Base-by-base conservation (phyloP, 2,888 invertebrate genomes). In the Mesorhabditis belari region DNA sequence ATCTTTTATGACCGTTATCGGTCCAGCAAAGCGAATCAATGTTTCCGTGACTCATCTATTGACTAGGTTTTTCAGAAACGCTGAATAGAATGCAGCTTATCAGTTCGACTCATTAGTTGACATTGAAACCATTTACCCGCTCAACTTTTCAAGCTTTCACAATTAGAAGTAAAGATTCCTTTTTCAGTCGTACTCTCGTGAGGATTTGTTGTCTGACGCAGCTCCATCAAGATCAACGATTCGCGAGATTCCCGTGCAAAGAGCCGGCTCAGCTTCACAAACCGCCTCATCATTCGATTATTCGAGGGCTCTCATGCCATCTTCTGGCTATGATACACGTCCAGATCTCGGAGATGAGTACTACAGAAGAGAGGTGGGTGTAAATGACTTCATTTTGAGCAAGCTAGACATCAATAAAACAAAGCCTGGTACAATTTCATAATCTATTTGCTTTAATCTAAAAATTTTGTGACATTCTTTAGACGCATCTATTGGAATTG, bases 231-330 rank as follows among this genome's bases (percentile, higher is more conserved):
- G 71, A 29, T 69, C 75, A n/a, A 77, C 76, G 49, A 67, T 78
- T 6, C 76, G 79, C 56, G 79, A 79, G 65, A 79, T 79, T 54
- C 79, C 79, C 61, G 76, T 77, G 63, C 73, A 71, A n/a, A 64
- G 73, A 29, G 73, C 77, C 26, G 69, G 76, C 9, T 77, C 77
- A 24, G 67, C 70, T 12, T 70, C 69, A 51, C 70, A 70, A 28
- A 69, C 73, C 44, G 67, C 66, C 35, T 66, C 62, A 44, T 67
- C 69, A 50, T 66, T 70, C 28, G 63, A 69, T 58, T 70, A 73
- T 53, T 73, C 67, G 62, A 62, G 67, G 49, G 58, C 23, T 57
- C 64, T 64, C 57, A 73, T 70, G 74, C 74, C 70, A 44, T 70
- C 68, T 44, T 66, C 64, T 56, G 51, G 44, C 12, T 35, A 35